Conservation (phyloP, 2,113 vertebrate genomes). For the Nibea albiflora region DNA sequence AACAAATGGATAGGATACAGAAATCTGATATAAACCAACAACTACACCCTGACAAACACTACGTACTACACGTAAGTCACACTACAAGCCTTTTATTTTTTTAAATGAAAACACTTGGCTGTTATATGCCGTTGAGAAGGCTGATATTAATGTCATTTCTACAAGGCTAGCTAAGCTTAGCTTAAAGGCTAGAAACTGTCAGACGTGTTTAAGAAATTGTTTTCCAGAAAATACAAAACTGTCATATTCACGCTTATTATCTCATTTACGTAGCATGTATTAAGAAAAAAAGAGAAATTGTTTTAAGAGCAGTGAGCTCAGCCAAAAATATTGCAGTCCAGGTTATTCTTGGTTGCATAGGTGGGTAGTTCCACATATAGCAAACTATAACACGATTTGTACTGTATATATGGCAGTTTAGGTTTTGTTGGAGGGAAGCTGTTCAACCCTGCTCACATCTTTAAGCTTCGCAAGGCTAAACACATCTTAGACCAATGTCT, state of each 20-base stretch:
- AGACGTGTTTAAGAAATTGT: too few relatives aligned
- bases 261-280: neutral
- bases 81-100: too few relatives aligned
- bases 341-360: neutral
- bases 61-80: neutral
- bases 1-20: neutral
- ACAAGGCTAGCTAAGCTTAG: neutral
- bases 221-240: too few relatives aligned
- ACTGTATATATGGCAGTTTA: neutral
- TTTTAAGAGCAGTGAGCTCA: neutral
- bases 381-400: neutral
- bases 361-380: neutral
- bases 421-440: neutral
- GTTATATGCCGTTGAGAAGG: too few relatives aligned
- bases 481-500: neutral
- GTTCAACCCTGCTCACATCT: neutral
- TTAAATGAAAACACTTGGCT: neutral
- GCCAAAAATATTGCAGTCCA: neutral
- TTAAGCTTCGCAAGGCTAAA: neutral
- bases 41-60: neutral
- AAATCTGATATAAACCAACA: neutral
- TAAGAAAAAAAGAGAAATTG: neutral
- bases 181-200: neutral
- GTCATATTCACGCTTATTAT: neutral
- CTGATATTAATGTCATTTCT: neutral